phyloP scores from a whole-genome alignment of 2,888 invertebrate species.

The Sarcophaga variegata region DNA sequence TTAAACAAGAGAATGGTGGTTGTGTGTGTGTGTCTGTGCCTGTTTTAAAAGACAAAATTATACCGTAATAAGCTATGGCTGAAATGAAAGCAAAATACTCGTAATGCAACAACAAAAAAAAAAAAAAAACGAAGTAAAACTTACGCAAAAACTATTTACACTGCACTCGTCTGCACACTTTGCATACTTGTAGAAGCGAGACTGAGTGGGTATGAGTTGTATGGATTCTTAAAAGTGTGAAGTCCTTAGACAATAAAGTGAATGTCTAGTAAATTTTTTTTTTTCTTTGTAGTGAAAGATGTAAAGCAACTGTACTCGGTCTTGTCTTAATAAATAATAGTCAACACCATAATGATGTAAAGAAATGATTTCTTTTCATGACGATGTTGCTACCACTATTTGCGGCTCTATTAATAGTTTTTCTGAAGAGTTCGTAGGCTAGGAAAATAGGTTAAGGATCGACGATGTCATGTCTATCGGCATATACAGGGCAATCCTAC shows the following conservation, averaged over 20 bases:
- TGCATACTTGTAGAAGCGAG: slow-evolving; percentile 4
- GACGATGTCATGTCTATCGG: too few species aligned
- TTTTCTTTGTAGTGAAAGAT: not conserved
- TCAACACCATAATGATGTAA: too few species aligned
- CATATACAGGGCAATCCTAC: too few species aligned
- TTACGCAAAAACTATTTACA: slow-evolving; percentile 26
- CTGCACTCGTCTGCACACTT: slow-evolving; percentile 16
- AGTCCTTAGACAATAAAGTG: slow-evolving; percentile 20
- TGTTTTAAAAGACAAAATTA: slow-evolving; percentile 22
- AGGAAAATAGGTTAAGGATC: too few species aligned
- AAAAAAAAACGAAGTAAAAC: not conserved
- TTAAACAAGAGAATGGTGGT: not conserved
- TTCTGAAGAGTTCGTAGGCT: too few species aligned
- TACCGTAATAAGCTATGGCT: slow-evolving; percentile 37
- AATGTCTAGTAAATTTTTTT: slow-evolving; percentile 19
- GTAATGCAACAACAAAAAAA: not conserved
- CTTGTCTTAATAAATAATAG: too few species aligned
- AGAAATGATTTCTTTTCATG: too few species aligned
- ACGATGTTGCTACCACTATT: too few species aligned
- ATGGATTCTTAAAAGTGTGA: slow-evolving; percentile 19
- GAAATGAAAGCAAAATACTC: too few species aligned
- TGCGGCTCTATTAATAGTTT: too few species aligned
- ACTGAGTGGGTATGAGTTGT: not conserved
- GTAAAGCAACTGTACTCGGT: too few species aligned
- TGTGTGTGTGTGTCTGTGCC: not conserved